Evolutionary conservation across 2,888 invertebrate species (phyloP), one percentile per base, ranked within the genome.

Genomic region (Mallateleia sp.): DNA sequence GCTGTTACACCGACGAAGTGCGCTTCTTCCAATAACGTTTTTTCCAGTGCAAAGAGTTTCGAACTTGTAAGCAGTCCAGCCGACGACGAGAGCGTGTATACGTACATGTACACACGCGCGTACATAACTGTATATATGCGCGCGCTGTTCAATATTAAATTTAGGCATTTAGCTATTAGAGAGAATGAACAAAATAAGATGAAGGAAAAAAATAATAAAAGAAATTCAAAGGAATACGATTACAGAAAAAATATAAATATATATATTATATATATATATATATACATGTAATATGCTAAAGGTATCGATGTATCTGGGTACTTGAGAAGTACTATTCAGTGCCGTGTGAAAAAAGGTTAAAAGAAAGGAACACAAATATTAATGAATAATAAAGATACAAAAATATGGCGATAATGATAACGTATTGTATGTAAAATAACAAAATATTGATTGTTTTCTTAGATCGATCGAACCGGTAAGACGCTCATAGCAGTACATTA

Each of bases 111-210:
- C 75, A 82, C 67, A 66, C 64, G 15, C 85, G 75, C 71, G 85
- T 85, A 84, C 79, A 86, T 88, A 74, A 74, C 60, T 24, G 32
- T 54, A 32, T 72, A 54, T 58, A 47, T 54, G 60, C 86, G 85
- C 79, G 87, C 89, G 86, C 88, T 81, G 87, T 81, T 80, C 42
- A 86, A 88, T 71, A 86, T 87, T 86, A 67, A 89, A 80, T 79
- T 89, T n/a, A 91, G 88, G 42, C 81, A 88, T 84, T 90, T 92
- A 89, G 89, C 86, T 88, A 88, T 89, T 85, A 89, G 89, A 93
- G 91, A 90, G 74, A 90, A 91, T 38, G 38, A 11, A 80, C 45
- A 50, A 50, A 72, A 54, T 6, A 52, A 64, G 28, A 47, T 3
- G 6, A 42, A 42, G 9, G 56, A 34, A 20, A 58, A 77, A 45